Conservation (phyloP, 2,797 vertebrate species). For the Xenentodon cancila region DNA sequence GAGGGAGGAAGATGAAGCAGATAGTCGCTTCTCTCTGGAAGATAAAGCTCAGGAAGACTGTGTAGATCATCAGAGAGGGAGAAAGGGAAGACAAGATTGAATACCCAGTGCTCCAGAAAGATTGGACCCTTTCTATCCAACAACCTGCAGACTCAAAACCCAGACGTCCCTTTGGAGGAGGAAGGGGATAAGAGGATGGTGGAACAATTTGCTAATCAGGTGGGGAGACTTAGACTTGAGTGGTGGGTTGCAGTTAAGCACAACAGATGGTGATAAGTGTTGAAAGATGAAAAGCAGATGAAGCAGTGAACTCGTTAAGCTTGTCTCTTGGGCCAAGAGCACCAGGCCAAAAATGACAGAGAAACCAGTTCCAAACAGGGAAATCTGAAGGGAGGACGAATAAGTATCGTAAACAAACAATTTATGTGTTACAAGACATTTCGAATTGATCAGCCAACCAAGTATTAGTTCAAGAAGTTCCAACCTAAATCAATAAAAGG, state of each 20-base stretch:
- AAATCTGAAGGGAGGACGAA: not conserved
- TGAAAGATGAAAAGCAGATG: slow-evolving; percentile 64
- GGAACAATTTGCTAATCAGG: slow-evolving; percentile 48
- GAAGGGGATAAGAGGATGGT: slow-evolving; percentile 42
- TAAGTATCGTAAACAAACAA: not conserved
- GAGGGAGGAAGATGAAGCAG: slow-evolving; percentile 66
- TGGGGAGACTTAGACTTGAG: slow-evolving; percentile 38
- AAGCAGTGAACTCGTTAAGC: slow-evolving; percentile 69
- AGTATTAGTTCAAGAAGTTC: too few relatives aligned
- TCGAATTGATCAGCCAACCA: too few relatives aligned
- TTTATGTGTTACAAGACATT: too few relatives aligned
- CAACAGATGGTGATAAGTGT: slow-evolving; percentile 71
- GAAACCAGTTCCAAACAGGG: slow-evolving; percentile 17
- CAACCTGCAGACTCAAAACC: slow-evolving; percentile 36
- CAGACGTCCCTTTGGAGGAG: slow-evolving; percentile 53
- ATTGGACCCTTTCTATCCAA: slow-evolving; percentile 52
- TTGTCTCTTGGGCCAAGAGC: slow-evolving; percentile 59
- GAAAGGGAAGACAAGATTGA: slow-evolving; percentile 50
- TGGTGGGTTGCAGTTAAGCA: slow-evolving; percentile 44
- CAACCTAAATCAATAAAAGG: too few relatives aligned
- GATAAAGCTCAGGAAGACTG: slow-evolving; percentile 53
- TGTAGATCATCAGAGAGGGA: slow-evolving; percentile 39
- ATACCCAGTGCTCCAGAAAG: slow-evolving; percentile 43
- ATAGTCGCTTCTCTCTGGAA: slow-evolving; percentile 55
- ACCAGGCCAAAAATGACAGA: slow-evolving; percentile 44